A percentile compares a stretch with the other conserved stretches of the same genome.
These are phyloP conservation scores for Neomonachus schauinslandi DNA, from an alignment of 2,113 vertebrate species.

Conservation along the genomic window DNA sequence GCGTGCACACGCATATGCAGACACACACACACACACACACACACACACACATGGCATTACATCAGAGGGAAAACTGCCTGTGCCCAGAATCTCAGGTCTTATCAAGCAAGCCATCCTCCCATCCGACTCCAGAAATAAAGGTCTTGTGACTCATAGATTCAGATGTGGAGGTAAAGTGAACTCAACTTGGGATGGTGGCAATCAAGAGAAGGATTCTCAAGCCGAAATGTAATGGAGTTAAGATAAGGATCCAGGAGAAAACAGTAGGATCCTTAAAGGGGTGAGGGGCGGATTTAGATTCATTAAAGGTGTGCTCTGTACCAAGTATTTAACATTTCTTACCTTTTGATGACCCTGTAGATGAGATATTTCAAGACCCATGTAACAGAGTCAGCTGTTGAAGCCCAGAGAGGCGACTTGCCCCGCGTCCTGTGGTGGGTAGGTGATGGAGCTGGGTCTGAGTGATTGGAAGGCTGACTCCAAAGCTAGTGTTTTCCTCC, in stretches of 20 bases:
- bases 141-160: not conserved
- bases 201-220: not conserved
- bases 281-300: slow-evolving; percentile 1
- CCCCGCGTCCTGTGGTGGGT: not conserved
- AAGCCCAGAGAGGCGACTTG: not conserved
- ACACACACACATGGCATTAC: not conserved
- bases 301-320: not conserved
- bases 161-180: slow-evolving; percentile 11
- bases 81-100: slow-evolving; percentile 17
- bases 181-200: not conserved
- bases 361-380: not conserved
- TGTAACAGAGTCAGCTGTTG: not conserved
- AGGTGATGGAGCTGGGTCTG: not conserved
- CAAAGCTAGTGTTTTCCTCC: not conserved
- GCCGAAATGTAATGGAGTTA: not conserved
- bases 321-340: slow-evolving; percentile 20
- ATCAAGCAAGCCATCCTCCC: not conserved
- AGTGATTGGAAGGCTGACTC: not conserved
- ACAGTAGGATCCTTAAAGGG: not conserved
- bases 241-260: not conserved
- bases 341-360: not conserved
- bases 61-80: not conserved
- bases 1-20: not conserved
- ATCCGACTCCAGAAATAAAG: not conserved
- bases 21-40: not conserved